Evolutionary conservation across 2,888 invertebrate species (phyloP), one percentile per base, ranked within the genome.

Genomic region (Mesochorus sp.): DNA sequence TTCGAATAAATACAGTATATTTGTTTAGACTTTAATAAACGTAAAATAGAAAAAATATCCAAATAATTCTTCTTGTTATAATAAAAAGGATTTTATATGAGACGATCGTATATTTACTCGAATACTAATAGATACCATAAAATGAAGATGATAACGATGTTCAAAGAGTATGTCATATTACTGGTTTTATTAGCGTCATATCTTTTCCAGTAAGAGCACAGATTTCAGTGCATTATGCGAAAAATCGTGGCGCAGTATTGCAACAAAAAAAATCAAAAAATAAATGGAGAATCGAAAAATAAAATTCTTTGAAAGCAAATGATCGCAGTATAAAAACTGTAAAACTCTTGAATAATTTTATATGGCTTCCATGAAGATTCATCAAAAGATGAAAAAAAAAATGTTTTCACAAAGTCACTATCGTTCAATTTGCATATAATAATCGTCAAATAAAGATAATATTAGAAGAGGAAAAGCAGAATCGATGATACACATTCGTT

Each of bases 41-140:
- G 53, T 17, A 49, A 37, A 10, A 47, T 19, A 47, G 42, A 42
- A 57, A 28, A 67, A 75, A 75, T 66, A 49, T 39, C 68, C 74
- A 61, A 49, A 61, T 67, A 61, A 39, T 67, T 75, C 28, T 51
- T 21, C 51, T 67, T 31, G 71, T 57, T 71, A 34, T 17, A 21
- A 66, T n/a, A 61, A 39, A 14, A 4, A 42, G 8, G 1, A 24
- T 26, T 6, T 5, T 2, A 17, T 12, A 37, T 28, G 12, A 10
- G 26, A 24, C 8, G 8, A 39, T 12, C 59, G 12, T 42, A 42
- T n/a, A n/a, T n/a, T n/a, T n/a, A n/a, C n/a, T n/a, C n/a, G n/a
- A n/a, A 24, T 42, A 59, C 42, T 59, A 42, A 26, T 24, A 21
- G 44, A 17, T 10, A 3, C 47, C 4, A 44, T 55, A 31, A 68